phyloP scores from a whole-genome alignment of 2,113 vertebrate species.

The Thunnus thynnus region DNA sequence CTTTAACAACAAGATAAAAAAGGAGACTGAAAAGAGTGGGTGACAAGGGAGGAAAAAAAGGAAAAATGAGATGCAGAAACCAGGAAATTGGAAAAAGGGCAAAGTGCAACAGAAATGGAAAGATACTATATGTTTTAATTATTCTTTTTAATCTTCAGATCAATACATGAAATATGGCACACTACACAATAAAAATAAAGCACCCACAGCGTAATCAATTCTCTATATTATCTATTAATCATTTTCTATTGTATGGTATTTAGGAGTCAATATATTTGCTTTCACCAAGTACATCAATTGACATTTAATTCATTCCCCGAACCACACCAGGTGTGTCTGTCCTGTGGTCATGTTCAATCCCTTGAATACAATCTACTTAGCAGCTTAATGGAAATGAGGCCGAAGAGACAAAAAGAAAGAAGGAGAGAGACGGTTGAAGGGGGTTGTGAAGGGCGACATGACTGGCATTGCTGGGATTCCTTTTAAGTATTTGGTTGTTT shows the following conservation, averaged over 20 bases:
- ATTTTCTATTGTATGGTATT: not conserved
- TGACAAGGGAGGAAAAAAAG: not conserved
- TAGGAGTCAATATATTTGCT: not conserved
- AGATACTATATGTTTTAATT: no score
- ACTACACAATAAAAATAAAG: not conserved
- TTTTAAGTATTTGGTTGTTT: slow-evolving; percentile 55
- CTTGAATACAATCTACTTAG: slow-evolving; percentile 48
- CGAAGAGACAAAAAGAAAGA: slow-evolving; percentile 26
- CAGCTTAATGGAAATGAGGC: slow-evolving; percentile 47
- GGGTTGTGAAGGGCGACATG: slow-evolving; percentile 32
- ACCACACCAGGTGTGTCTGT: not conserved
- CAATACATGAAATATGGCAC: not conserved
- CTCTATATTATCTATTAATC: not conserved
- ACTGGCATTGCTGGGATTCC: slow-evolving; percentile 69
- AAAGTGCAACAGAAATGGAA: no score
- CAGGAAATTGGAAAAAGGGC: no score
- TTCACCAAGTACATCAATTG: not conserved
- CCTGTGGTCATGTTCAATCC: slow-evolving; percentile 18
- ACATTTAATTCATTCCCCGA: not conserved
- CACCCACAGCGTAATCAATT: not conserved
- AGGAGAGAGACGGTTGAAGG: slow-evolving; percentile 18
- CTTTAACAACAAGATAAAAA: not conserved
- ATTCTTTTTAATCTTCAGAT: not conserved
- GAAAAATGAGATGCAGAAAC: not conserved
- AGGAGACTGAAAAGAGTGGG: not conserved